Evolutionary conservation across 2,888 invertebrate genomes (phyloP).

Genomic region (Minunthozetes semirufus): DNA sequence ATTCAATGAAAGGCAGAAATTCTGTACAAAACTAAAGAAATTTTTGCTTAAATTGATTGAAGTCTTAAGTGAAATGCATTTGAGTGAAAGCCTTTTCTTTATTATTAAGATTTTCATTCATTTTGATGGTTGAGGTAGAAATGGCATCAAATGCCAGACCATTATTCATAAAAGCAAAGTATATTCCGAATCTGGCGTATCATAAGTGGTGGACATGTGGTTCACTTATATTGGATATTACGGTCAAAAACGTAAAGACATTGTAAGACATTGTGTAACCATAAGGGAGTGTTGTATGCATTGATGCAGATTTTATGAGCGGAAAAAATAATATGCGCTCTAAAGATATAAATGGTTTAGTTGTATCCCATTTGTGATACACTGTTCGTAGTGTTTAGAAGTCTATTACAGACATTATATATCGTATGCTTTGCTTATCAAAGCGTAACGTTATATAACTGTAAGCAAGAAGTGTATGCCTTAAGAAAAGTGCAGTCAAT

Average conservation of each 20-base stretch:
- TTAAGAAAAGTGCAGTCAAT: background rate
- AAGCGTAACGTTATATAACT: constrained; percentile 11
- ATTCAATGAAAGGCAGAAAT: no score
- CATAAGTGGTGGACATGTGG: constrained; percentile 30
- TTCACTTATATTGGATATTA: background rate
- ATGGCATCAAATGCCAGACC: background rate
- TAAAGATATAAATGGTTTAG: constrained; percentile 16
- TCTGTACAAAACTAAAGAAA: no score
- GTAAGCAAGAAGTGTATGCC: background rate
- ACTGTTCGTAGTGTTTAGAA: background rate
- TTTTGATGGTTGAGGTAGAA: background rate
- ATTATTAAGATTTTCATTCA: no score
- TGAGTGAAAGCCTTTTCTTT: no score
- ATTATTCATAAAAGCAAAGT: background rate
- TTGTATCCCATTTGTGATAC: background rate
- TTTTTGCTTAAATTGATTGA: no score
- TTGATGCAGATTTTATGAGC: constrained; percentile 28
- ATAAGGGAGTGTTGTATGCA: background rate
- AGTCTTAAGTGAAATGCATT: no score
- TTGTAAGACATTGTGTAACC: background rate
- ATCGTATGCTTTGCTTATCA: constrained; percentile 19
- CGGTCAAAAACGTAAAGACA: background rate
- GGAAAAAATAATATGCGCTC: constrained; percentile 24
- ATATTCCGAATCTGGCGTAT: background rate
- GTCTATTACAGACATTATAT: constrained; percentile 8